Evolutionary conservation across 1,140 invertebrate genomes (phyloP).

Genomic region (Lucilia cuprina): DNA sequence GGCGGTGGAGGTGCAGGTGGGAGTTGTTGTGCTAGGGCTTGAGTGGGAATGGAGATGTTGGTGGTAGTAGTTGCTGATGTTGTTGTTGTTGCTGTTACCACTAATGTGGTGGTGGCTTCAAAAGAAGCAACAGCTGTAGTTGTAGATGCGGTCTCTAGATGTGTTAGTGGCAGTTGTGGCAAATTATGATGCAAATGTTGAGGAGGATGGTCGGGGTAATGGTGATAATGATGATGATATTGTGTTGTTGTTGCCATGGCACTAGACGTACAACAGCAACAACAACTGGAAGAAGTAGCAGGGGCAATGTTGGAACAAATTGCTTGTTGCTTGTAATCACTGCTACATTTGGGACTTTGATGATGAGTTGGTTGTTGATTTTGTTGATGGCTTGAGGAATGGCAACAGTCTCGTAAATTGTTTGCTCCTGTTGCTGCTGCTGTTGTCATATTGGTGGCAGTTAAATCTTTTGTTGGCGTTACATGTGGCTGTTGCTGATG

Average conservation of each 20-base stretch:
- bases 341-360: neutral
- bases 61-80: neutral
- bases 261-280: neutral
- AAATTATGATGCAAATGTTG: slow-evolving; percentile 18
- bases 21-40: neutral
- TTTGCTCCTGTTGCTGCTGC: slow-evolving; percentile 8
- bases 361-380: neutral
- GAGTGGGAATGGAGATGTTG: neutral
- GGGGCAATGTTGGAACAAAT: neutral
- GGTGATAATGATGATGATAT: neutral
- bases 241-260: neutral
- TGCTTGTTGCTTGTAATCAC: neutral
- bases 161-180: slow-evolving; percentile 31
- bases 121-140: slow-evolving; percentile 15
- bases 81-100: neutral
- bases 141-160: neutral
- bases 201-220: neutral
- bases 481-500: slow-evolving; percentile 14
- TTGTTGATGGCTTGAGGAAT: neutral
- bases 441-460: slow-evolving; percentile 22
- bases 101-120: neutral
- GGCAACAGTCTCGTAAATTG: slow-evolving; percentile 22
- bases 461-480: slow-evolving; percentile 6
- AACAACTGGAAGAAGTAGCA: slow-evolving; percentile 1
- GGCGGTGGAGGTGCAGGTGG: slow-evolving; percentile 22